Evolutionary conservation across 2,888 invertebrate genomes (phyloP), one percentile per base, ranked within the genome.

Genomic region (Ceraclea dissimilis): DNA sequence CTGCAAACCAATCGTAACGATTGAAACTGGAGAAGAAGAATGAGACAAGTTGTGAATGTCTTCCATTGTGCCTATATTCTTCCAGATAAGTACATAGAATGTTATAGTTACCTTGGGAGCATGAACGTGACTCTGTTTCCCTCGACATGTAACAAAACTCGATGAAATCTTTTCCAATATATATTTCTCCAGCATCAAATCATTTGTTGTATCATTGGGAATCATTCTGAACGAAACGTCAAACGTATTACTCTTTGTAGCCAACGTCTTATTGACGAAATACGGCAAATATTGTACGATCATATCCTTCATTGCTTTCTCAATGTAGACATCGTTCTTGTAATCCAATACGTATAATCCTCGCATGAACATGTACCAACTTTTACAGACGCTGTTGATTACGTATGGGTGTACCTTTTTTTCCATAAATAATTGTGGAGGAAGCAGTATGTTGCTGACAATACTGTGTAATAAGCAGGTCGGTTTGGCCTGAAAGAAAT

Each of bases 321-420:
- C 72, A 31, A 74, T 63, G 58, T 70, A 74, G 10, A 66, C 64
- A 60, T 74, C 73, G 19, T 63, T 63, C 26, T 62, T 63, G 39
- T 64, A 64, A 64, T 71, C 69, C 44, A 77, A 62, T 52, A 67
- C 67, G 18, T 68, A 67, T 16, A 76, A 64, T 2, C 74, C 74
- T 56, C 67, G 66, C 54, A 76, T 66, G 63, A 71, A 77, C 47
- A 73, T 64, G 60, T 71, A 70, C 69, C 76, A 72, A 6, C 71
- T 71, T 59, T 67, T 67, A 59, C 68, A 69, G 2, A 77, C 64
- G 0, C 71, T 69, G 50, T 65, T 64, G 18, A 73, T 58, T 8
- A 72, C 64, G 52, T 66, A 67, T 4, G 67, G 64, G 60, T 70
- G 67, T 0, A 68, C 52, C 44, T 66, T 67, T 59, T 69, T 70